phyloP scores from a whole-genome alignment of 2,888 invertebrate species.

The Drosophila algonquin region DNA sequence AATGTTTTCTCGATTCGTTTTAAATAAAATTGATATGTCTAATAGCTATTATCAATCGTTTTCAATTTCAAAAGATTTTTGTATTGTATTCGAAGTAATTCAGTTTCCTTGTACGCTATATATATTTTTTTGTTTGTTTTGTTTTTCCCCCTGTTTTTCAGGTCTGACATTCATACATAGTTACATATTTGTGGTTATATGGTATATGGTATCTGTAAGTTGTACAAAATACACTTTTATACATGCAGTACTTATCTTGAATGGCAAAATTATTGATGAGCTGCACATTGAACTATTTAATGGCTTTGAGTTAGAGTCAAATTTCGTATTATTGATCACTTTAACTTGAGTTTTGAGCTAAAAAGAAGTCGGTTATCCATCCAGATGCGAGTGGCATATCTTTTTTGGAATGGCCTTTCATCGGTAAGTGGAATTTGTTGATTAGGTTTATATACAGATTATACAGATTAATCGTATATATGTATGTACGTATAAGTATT shows the following conservation, averaged over 20 bases:
- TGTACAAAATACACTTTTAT: constrained; percentile 37
- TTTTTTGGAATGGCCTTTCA: not conserved
- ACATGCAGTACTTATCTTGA: constrained; percentile 16
- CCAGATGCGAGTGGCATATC: constrained; percentile 3
- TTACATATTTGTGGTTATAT: constrained; percentile 9
- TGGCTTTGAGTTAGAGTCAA: constrained; percentile 33
- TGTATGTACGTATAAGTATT: constrained; percentile 40
- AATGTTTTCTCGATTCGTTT: constrained; percentile 47
- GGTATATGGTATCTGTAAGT: constrained; percentile 21
- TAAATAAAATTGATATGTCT: constrained; percentile 84
- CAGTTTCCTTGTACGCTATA: constrained; percentile 40
- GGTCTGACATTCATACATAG: constrained; percentile 22
- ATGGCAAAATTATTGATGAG: constrained; percentile 52
- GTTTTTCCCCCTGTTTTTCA: not conserved
- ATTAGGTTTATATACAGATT: constrained; percentile 50
- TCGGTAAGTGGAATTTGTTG: not conserved
- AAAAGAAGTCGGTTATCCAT: constrained; percentile 31
- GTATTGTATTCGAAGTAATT: constrained; percentile 66
- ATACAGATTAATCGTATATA: constrained; percentile 8
- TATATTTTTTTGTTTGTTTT: constrained; percentile 22
- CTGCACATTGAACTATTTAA: constrained; percentile 27
- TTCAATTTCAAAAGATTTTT: constrained; percentile 69
- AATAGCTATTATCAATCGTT: constrained; percentile 84
- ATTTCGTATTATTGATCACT: constrained; percentile 56
- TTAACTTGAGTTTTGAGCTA: constrained; percentile 58